Evolutionary conservation across 2,113 vertebrate genomes (phyloP), one percentile per base, ranked within the genome.

Genomic region (Laticauda colubrina): DNA sequence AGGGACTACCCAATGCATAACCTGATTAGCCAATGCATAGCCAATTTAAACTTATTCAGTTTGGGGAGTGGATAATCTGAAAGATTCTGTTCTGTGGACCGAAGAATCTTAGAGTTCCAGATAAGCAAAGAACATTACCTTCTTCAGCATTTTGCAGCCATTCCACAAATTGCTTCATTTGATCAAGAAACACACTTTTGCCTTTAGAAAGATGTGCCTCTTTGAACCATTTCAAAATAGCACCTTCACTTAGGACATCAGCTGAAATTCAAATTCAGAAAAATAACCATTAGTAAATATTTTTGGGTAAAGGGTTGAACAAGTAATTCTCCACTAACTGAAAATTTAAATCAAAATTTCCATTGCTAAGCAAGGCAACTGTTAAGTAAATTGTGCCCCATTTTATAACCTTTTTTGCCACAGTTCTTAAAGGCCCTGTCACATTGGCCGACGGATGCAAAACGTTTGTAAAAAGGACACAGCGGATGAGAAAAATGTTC

Each of bases 141-240:
- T 99, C 99, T 96, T 99, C 98, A 93, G 98, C 98, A 0, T 98
- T 99, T 95, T 98, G 98, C 91, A 99, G 97, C 98, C 99, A 99
- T 95, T 99, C 99, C 24, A 99, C 98, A 95, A 99, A 99, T 94
- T 98, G 99, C 97, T 98, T 99, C 98, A 99, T 99, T 97, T 99
- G 98, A 94, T 99, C 98, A 95, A 99, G 98, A 92, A 99, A 99
- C 95, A 99, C 97, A 88, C 98, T 99, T 95, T 99, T 99, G 93
- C 98, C 99, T 97, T 99, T 99, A 94, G 98, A 97, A 91, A 98
- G 96, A 4, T 99, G 98, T 3, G 98, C 98, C 89, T 98, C 98
- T 97, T 98, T 99, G 95, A 99, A 98, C 98, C 98, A 99, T 93
- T 98, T 99, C 94, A 99, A 92, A 91, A 99, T 98, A 87, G 98